phyloP scores from a whole-genome alignment of 2,797 vertebrate species.

The Myripristis jacobus region DNA sequence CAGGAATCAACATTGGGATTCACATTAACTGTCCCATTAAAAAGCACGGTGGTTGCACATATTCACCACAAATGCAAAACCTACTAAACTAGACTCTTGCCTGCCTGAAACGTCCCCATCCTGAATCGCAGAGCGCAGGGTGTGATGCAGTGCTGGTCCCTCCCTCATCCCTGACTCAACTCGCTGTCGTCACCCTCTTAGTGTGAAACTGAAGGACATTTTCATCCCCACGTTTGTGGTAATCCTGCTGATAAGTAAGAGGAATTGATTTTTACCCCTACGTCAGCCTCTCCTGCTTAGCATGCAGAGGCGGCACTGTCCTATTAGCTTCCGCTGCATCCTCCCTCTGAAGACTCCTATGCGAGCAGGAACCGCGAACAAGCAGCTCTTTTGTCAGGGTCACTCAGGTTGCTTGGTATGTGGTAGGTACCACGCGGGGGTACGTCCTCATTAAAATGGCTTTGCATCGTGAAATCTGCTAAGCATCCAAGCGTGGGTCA shows the following conservation, averaged over 20 bases:
- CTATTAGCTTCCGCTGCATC: slow-evolving; percentile 26
- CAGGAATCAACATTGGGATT: no score
- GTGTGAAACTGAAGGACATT: slow-evolving; percentile 60
- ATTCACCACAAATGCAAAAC: no score
- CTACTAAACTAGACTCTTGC: no score
- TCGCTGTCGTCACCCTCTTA: slow-evolving; percentile 50
- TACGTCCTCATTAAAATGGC: slow-evolving; percentile 32
- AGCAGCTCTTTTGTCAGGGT: slow-evolving; percentile 2
- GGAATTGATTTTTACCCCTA: slow-evolving; percentile 56
- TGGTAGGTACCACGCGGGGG: not conserved
- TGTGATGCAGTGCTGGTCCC: slow-evolving; percentile 4
- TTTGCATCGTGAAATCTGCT: slow-evolving; percentile 12
- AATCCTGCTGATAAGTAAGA: slow-evolving; percentile 61
- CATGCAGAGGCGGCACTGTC: slow-evolving; percentile 46
- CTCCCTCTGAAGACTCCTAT: slow-evolving; percentile 31
- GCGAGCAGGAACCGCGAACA: not conserved
- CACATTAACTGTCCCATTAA: no score
- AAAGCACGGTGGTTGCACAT: no score
- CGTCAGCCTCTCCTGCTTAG: slow-evolving; percentile 41
- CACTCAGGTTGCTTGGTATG: slow-evolving; percentile 19
- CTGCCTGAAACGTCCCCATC: not conserved
- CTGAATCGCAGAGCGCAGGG: not conserved
- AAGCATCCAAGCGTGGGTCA: slow-evolving; percentile 1
- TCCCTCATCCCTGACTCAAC: slow-evolving; percentile 3
- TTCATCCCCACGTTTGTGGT: slow-evolving; percentile 44